Percentiles rank a stretch among this genome's conserved stretches.
Evolutionary conservation across 2,888 invertebrate genomes (phyloP).

Genomic region (Microplitis deprimator): DNA sequence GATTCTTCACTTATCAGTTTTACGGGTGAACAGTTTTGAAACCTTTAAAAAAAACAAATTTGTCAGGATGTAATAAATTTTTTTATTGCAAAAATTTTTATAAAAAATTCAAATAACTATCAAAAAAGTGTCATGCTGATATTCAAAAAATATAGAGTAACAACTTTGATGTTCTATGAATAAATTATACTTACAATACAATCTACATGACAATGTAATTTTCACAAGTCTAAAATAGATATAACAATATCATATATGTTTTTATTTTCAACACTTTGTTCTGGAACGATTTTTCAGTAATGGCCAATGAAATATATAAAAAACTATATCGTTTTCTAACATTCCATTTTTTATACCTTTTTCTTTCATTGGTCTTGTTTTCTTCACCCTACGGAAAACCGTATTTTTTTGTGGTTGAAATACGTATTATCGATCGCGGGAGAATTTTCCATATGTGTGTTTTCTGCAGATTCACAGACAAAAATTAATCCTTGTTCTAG

Average conservation of each 20-base stretch:
- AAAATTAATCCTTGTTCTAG: constrained; percentile 46
- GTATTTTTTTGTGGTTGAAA: constrained; percentile 56
- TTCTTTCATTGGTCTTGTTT: neutral
- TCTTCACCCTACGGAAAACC: neutral
- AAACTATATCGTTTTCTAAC: neutral
- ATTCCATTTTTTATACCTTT: neutral
- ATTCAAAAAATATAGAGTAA: neutral
- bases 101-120: constrained; percentile 9
- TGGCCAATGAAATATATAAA: neutral
- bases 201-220: constrained; percentile 21
- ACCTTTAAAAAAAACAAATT: neutral
- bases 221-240: constrained; percentile 22
- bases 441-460: constrained; percentile 28
- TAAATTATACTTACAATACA: neutral
- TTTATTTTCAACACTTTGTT: constrained; percentile 29
- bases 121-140: neutral
- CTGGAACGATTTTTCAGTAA: neutral
- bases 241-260: constrained; percentile 15
- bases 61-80: neutral
- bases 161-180: constrained; percentile 1
- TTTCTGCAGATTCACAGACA: constrained; percentile 32
- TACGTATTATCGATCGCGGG: constrained; percentile 60
- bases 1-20: too few relatives aligned
- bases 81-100: neutral
- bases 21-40: neutral